Conservation (phyloP, 2,888 invertebrate species). For the Rhingia campestris region DNA sequence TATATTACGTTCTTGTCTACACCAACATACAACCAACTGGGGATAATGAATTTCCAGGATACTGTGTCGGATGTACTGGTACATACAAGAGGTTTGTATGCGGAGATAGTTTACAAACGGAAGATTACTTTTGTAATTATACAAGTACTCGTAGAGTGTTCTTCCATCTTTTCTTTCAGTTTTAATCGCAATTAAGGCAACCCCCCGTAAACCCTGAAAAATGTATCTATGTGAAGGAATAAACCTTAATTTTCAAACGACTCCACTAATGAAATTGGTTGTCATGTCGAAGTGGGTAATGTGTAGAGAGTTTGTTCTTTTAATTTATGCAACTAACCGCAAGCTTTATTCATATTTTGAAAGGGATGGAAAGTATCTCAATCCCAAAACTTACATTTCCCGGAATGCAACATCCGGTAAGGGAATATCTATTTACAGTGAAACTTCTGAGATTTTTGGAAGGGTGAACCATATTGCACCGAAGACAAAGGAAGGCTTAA, state of each 20-base stretch:
- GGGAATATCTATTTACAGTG: background rate
- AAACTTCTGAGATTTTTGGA: background rate
- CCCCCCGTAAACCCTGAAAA: background rate
- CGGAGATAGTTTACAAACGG: conserved; percentile 4
- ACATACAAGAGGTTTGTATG: background rate
- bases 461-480: background rate
- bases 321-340: conserved; percentile 29
- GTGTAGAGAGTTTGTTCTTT: background rate
- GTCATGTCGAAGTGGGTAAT: conserved; percentile 1
- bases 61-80: background rate
- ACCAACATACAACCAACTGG: background rate
- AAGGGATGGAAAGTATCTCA: background rate
- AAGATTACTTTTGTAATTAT: conserved; percentile 40
- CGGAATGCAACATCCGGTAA: conserved; percentile 12
- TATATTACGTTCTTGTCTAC: background rate
- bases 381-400: background rate
- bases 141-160: background rate
- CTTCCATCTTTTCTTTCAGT: background rate
- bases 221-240: background rate
- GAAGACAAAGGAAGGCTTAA: conserved; percentile 10
- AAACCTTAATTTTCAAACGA: background rate
- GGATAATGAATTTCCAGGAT: conserved; percentile 3
- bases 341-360: background rate
- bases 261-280: conserved; percentile 30
- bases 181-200: conserved; percentile 7